Evolutionary conservation across 2,888 invertebrate genomes (phyloP).

Genomic region (Eubasilissa splendida): DNA sequence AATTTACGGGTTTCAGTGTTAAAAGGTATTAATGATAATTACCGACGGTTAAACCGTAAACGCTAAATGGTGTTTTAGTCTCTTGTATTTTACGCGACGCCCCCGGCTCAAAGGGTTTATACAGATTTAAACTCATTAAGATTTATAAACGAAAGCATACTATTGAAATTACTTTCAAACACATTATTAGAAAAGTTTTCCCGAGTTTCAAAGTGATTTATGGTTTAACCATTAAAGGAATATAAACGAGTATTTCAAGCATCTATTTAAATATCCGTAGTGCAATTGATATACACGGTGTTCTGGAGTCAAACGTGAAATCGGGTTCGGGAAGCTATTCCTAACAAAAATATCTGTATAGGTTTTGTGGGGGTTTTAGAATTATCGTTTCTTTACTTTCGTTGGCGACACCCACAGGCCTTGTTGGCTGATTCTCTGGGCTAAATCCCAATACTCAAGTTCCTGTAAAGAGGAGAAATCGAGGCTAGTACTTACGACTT

Average conservation of each 20-base stretch:
- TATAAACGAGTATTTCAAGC: constrained; percentile 7
- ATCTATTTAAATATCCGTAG: background rate
- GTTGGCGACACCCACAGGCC: no score
- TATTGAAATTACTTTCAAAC: constrained; percentile 50
- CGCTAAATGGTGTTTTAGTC: constrained; percentile 58
- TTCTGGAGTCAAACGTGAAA: no score
- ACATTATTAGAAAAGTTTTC: constrained; percentile 34
- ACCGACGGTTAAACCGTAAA: constrained; percentile 58
- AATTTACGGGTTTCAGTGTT: constrained; percentile 59
- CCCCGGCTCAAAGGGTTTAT: constrained; percentile 54
- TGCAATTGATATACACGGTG: background rate
- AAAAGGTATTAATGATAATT: constrained; percentile 59
- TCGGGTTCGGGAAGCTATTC: no score
- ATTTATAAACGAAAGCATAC: constrained; percentile 52
- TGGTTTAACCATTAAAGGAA: constrained; percentile 12
- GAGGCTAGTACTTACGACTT: no score
- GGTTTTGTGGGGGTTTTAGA: no score
- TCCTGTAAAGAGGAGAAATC: no score
- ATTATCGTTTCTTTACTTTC: no score
- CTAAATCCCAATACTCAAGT: no score
- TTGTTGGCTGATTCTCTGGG: no score
- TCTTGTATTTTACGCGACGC: constrained; percentile 56
- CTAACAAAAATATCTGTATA: no score
- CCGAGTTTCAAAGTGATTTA: constrained; percentile 23
- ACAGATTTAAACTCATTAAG: constrained; percentile 58